phyloP scores from a whole-genome alignment of 2,797 vertebrate species.

The Acanthurus leucopareius region DNA sequence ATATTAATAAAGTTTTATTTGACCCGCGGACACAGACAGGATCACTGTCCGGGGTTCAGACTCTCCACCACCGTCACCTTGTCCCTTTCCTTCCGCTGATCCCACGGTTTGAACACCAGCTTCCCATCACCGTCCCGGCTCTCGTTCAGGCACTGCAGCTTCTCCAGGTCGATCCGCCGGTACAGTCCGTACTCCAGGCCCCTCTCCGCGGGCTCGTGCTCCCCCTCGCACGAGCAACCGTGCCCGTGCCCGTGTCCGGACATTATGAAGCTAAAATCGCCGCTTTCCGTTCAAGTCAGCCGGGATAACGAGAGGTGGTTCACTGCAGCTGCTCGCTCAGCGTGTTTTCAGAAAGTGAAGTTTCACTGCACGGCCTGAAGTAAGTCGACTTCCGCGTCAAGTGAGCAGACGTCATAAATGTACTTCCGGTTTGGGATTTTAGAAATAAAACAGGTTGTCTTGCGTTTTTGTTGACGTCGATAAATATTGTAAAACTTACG shows the following conservation, averaged over 20 bases:
- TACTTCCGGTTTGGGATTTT: slow-evolving; percentile 25
- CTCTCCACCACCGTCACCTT: slow-evolving; percentile 81
- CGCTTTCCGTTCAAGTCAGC: background rate
- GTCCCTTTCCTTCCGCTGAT: slow-evolving; percentile 88
- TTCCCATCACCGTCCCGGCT: slow-evolving; percentile 93
- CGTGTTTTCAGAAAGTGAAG: slow-evolving; percentile 9
- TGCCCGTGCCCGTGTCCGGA: slow-evolving; percentile 85
- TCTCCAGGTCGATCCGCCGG: slow-evolving; percentile 91
- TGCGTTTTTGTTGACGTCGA: background rate
- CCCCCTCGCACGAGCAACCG: slow-evolving; percentile 83
- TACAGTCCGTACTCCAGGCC: slow-evolving; percentile 92
- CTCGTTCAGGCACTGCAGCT: slow-evolving; percentile 96
- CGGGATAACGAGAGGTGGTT: rapidly evolving
- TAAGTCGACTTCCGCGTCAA: background rate
- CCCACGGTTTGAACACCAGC: slow-evolving; percentile 96
- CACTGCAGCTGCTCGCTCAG: rapidly evolving
- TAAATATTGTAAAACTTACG: background rate
- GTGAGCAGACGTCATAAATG: rapidly evolving
- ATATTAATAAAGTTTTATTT: slow-evolving; percentile 6
- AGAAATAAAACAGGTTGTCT: slow-evolving; percentile 51
- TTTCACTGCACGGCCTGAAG: slow-evolving; percentile 53
- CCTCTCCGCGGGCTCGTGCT: slow-evolving; percentile 92
- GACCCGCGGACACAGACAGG: background rate
- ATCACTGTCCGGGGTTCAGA: background rate
- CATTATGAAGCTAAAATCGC: slow-evolving; percentile 64